Base-by-base conservation (phyloP, 1,140 invertebrate genomes). In the Nylanderia fulva region DNA sequence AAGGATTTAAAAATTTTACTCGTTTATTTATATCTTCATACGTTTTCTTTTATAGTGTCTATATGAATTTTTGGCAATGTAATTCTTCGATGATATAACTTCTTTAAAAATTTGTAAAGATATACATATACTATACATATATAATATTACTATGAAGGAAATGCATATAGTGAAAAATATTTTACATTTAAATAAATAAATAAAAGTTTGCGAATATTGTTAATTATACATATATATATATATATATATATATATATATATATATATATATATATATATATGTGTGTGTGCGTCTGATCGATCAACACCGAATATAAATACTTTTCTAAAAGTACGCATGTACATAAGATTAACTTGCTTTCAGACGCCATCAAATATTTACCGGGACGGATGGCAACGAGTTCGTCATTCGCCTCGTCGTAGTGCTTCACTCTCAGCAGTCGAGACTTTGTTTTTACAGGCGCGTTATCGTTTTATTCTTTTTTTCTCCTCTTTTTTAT, bases 311-410 rank as follows among this genome's bases (percentile, higher is more conserved):
- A 79, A 42, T 18, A 27, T 8, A 48, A 80, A 33, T 56, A 18
- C 33, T 56, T 24, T 29, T 82, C 7, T 24, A 21, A 71, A 71
- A 42, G 61, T 69, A 45, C 58, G 24, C 58, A 56, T 76, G 72
- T 74, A 80, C 69, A n/a, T n/a, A 54, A 88, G 88, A 91, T 91
- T 88, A 91, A 89, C 86, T 86, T 89, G 91, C 91, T 91, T 86
- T 92, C 89, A 91, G 90, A 86, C 90, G 54, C 61, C 72, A 84
- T 92, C 77, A 90, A 91, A 92, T 86, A 92, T 92, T 92, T 89
- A 91, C 24, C 18, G 36, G n/a, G 13, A 24, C 63, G 15, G 33
- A n/a, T 76, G 18, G 29, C 24, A 79, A 33, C 24, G 33, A 77
- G 61, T 69, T 69, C 77, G 77, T 86, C 76, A 61, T 58, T 64